phyloP scores from a whole-genome alignment of 2,113 vertebrate genomes.

The Actenoides lindsayi region DNA sequence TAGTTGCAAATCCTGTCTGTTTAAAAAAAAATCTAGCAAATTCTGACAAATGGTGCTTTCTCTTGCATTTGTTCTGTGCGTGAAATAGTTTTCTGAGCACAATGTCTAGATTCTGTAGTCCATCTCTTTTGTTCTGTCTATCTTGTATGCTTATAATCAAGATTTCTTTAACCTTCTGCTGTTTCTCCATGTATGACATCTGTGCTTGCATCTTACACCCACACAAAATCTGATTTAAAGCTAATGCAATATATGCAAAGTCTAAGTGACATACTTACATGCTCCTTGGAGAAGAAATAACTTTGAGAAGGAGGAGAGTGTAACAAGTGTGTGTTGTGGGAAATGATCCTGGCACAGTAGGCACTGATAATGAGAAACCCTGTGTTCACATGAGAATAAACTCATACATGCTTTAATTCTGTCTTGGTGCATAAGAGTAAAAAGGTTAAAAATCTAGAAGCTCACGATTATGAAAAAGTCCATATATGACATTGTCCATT shows the following conservation, averaged over 20 bases:
- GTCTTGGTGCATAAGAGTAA: background rate
- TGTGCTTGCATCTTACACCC: background rate
- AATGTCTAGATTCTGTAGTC: background rate
- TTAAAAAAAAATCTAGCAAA: background rate
- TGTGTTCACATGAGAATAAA: background rate
- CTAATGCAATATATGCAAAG: background rate
- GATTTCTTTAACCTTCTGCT: slow-evolving; percentile 21
- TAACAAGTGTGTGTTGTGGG: background rate
- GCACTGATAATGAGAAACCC: background rate
- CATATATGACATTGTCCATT: background rate
- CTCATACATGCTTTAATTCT: background rate
- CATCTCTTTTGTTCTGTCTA: background rate
- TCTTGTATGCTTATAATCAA: background rate
- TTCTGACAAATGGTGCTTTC: background rate
- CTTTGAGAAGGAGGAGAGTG: slow-evolving; percentile 16
- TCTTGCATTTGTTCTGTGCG: background rate
- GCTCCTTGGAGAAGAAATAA: slow-evolving; percentile 8
- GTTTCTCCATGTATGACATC: background rate
- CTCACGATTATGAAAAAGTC: background rate
- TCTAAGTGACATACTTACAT: background rate
- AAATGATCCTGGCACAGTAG: background rate
- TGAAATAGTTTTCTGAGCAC: background rate
- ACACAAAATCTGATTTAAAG: background rate
- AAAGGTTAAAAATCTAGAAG: background rate
- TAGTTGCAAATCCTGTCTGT: background rate